Conservation (phyloP, 2,888 invertebrate genomes). For the Acholoe squamosa region DNA sequence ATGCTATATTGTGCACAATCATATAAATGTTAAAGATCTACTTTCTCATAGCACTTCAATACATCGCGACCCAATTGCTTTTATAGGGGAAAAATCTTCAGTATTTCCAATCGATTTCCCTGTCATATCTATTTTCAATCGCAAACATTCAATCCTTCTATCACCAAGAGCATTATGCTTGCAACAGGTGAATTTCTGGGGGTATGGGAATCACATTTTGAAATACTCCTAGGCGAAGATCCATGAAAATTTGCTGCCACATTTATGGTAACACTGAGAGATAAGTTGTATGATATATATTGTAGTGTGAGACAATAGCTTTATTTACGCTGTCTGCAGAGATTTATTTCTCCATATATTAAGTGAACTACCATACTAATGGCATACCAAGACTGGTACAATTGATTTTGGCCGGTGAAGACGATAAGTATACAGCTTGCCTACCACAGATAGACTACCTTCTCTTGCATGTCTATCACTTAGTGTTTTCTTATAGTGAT, state of each 20-base stretch:
- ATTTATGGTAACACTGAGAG: neutral
- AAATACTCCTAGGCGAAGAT: slow-evolving; percentile 4
- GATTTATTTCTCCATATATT: neutral
- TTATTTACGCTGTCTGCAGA: neutral
- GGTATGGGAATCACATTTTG: neutral
- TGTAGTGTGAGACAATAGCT: neutral
- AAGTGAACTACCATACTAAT: neutral
- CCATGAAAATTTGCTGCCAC: slow-evolving; percentile 7
- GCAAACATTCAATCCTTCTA: neutral
- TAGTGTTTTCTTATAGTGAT: neutral
- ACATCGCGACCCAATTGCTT: too few relatives aligned
- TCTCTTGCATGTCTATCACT: neutral
- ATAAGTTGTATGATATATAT: neutral
- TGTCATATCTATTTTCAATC: neutral
- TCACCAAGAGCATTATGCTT: too few relatives aligned
- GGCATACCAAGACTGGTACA: neutral
- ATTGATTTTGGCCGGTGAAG: neutral
- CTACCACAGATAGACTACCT: neutral
- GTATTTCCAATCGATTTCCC: too few relatives aligned
- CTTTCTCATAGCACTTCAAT: too few relatives aligned
- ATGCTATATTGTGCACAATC: too few relatives aligned
- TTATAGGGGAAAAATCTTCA: too few relatives aligned
- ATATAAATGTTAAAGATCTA: too few relatives aligned
- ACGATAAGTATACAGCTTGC: neutral
- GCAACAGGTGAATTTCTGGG: too few relatives aligned